phyloP scores from a whole-genome alignment of 2,113 vertebrate species.

The Struthidea cinerea region DNA sequence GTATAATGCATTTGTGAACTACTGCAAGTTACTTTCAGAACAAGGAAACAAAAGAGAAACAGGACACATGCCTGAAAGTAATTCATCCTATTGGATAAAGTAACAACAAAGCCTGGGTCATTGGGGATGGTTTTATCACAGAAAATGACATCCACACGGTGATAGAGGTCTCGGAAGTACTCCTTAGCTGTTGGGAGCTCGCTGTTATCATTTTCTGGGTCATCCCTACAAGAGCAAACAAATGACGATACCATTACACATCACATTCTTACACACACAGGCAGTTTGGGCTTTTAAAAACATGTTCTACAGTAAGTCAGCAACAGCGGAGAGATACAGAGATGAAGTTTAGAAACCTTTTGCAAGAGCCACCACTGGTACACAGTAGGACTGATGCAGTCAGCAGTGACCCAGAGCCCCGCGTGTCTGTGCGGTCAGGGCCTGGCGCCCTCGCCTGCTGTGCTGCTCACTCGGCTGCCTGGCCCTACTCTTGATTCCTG shows the following conservation, averaged over 20 bases:
- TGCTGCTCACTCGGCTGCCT: not conserved
- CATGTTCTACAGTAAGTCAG: not conserved
- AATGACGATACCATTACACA: not conserved
- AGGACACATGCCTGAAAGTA: conserved; percentile 90
- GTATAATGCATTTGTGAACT: not conserved
- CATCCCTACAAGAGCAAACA: conserved; percentile 79
- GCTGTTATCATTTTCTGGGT: conserved; percentile 95
- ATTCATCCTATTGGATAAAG: conserved; percentile 99
- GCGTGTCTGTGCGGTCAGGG: not conserved
- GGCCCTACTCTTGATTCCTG: not conserved
- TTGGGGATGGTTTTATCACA: conserved; percentile 99
- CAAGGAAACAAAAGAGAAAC: not conserved
- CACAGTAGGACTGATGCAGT: not conserved
- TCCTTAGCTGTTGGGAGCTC: conserved; percentile 97
- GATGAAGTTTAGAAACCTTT: not conserved
- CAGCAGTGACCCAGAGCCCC: not conserved
- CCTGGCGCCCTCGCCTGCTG: rapidly evolving
- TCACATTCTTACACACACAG: not conserved
- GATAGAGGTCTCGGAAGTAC: conserved; percentile 97
- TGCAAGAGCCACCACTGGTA: not conserved
- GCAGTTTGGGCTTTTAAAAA: not conserved
- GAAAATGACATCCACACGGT: conserved; percentile 98
- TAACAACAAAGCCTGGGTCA: conserved; percentile 97
- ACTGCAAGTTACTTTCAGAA: not conserved
- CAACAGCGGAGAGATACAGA: not conserved